Conservation (phyloP, 2,888 invertebrate species). For the Drosophila gaucha region DNA sequence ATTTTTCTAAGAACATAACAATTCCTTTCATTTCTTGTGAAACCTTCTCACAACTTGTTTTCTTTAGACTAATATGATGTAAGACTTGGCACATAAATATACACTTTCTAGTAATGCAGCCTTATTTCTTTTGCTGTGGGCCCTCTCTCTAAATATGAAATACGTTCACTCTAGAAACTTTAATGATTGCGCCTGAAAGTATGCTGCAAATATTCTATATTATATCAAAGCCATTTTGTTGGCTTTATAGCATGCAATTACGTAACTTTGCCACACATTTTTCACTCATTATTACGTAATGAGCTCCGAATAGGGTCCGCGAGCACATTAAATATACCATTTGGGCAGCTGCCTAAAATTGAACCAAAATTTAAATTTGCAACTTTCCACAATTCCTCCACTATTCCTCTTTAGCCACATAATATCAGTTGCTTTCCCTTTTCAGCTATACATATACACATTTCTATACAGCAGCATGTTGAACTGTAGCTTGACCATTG, state of each 20-base stretch:
- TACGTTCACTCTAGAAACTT: conserved; percentile 34
- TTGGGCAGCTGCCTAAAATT: conserved; percentile 12
- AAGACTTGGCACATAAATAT: too few species aligned
- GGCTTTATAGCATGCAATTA: conserved; percentile 10
- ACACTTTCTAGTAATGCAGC: too few species aligned
- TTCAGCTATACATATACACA: conserved; percentile 32
- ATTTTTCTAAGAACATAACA: conserved; percentile 1
- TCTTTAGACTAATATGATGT: too few species aligned
- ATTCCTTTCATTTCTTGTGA: not conserved
- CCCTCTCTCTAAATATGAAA: conserved; percentile 3
- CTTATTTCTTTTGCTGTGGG: not conserved
- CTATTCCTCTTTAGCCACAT: conserved; percentile 2
- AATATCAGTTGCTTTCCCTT: conserved; percentile 19
- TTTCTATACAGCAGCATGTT: conserved; percentile 10
- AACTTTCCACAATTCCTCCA: not conserved
- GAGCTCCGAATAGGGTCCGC: conserved; percentile 2
- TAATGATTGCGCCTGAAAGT: conserved; percentile 27
- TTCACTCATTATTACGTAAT: conserved; percentile 12
- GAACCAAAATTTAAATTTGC: conserved; percentile 23
- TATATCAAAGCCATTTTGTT: not conserved
- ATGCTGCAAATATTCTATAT: conserved; percentile 21
- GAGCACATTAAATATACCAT: conserved; percentile 14
- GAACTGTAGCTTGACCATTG: conserved; percentile 10
- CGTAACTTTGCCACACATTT: conserved; percentile 14
- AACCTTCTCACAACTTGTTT: too few species aligned